Conservation (phyloP, 2,113 vertebrate species). For the Triplophysa tibetana region DNA sequence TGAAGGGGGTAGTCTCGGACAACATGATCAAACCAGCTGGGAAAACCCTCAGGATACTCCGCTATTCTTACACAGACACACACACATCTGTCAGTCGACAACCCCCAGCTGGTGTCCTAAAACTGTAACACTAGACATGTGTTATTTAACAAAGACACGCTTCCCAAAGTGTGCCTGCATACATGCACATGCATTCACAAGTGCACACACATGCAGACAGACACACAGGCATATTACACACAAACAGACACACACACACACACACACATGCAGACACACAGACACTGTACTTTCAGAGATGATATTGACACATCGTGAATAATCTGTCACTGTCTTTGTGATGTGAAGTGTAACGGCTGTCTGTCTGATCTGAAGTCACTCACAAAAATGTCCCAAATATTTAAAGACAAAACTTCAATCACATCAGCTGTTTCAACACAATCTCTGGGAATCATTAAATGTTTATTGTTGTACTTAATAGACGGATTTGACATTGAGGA, state of each 20-base stretch:
- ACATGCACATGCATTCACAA: neutral
- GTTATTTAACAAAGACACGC: neutral
- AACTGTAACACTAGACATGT: conserved; percentile 7
- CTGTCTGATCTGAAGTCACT: neutral
- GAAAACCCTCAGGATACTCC: conserved; percentile 17
- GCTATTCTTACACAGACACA: neutral
- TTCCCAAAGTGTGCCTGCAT: too few relatives aligned
- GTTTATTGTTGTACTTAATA: too few relatives aligned
- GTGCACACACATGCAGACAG: neutral
- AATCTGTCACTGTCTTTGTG: neutral
- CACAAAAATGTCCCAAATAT: too few relatives aligned
- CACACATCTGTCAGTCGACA: conserved; percentile 19
- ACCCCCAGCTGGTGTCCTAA: neutral
- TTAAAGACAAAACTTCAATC: too few relatives aligned
- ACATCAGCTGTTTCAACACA: too few relatives aligned
- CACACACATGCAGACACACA: neutral
- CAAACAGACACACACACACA: neutral
- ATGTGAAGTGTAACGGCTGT: neutral
- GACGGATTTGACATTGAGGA: too few relatives aligned
- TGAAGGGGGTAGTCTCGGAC: neutral
- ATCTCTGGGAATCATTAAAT: too few relatives aligned
- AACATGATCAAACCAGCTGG: conserved; percentile 11
- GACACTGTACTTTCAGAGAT: neutral
- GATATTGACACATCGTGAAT: neutral
- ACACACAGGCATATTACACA: too few relatives aligned